These are phyloP conservation scores for Xiphias gladius DNA, from an alignment of 2,113 vertebrate species.

Conservation along the genomic window DNA sequence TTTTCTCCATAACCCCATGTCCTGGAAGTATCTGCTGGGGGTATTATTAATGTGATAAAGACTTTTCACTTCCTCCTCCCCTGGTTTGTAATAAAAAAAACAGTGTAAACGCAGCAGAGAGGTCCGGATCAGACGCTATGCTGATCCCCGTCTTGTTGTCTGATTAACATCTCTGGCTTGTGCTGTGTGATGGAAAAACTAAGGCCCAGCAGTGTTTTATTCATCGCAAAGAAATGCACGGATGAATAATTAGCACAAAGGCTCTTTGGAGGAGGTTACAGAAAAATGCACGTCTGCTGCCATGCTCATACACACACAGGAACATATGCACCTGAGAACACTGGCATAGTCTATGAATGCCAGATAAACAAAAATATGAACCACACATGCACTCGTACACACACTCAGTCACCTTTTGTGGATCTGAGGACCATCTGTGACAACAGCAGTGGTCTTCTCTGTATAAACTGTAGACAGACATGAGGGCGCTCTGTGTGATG, in stretches of 20 bases:
- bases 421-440: constrained; percentile 69
- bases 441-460: constrained; percentile 59
- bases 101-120: constrained; percentile 67
- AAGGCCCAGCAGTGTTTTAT: constrained; percentile 60
- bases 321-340: constrained; percentile 42
- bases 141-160: constrained; percentile 70
- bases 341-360: constrained; percentile 15
- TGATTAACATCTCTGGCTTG: constrained; percentile 75
- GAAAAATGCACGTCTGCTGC: constrained; percentile 33
- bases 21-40: constrained; percentile 54
- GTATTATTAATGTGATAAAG: constrained; percentile 78
- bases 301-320: constrained; percentile 26
- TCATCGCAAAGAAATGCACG: constrained; percentile 58
- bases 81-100: constrained; percentile 67
- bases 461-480: constrained; percentile 60
- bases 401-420: constrained; percentile 42
- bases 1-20: constrained; percentile 65
- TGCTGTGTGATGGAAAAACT: constrained; percentile 47
- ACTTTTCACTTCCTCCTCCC: constrained; percentile 66
- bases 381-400: constrained; percentile 30
- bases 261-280: constrained; percentile 30
- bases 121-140: constrained; percentile 69
- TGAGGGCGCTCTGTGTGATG: constrained; percentile 43
- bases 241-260: constrained; percentile 53
- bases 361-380: constrained; percentile 37